A percentile compares a stretch with the other conserved stretches of the same genome.
Conservation (phyloP, 1,140 invertebrate genomes). For the Temnothorax nylanderi region DNA sequence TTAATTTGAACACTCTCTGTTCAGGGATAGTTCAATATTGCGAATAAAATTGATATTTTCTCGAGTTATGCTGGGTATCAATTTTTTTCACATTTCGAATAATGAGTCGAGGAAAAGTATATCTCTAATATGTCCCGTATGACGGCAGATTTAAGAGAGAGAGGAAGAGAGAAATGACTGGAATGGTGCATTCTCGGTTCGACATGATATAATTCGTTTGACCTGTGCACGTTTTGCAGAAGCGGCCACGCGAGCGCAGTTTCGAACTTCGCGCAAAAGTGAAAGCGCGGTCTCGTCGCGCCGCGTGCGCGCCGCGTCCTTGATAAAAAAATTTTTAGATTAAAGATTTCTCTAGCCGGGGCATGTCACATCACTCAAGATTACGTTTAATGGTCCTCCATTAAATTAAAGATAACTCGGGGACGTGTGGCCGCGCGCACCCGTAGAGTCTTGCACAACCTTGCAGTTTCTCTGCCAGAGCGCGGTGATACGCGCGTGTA, state of each 20-base stretch:
- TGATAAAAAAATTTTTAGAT: conserved; percentile 52
- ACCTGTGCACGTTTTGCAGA: background rate
- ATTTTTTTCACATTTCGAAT: background rate
- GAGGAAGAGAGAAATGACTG: background rate
- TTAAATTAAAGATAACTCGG: conserved; percentile 56
- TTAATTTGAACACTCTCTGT: background rate
- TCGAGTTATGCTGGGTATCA: background rate
- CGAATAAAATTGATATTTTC: background rate
- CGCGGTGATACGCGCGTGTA: background rate
- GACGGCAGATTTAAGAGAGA: background rate
- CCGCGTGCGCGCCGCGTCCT: conserved; percentile 30
- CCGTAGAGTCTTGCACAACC: conserved; percentile 39
- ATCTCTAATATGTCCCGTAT: background rate
- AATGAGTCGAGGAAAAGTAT: background rate
- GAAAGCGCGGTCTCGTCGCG: conserved; percentile 35
- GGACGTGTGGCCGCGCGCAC: conserved; percentile 16
- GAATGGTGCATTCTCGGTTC: background rate
- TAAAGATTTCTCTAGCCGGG: conserved; percentile 57
- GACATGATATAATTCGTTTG: background rate
- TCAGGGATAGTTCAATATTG: background rate
- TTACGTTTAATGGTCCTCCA: conserved; percentile 53
- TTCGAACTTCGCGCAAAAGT: conserved; percentile 50
- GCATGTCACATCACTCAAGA: conserved; percentile 59
- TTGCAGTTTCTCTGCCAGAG: conserved; percentile 39
- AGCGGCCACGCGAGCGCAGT: conserved; percentile 7